Base-by-base conservation (phyloP, 1,140 invertebrate genomes). In the Portunus trituberculatus region DNA sequence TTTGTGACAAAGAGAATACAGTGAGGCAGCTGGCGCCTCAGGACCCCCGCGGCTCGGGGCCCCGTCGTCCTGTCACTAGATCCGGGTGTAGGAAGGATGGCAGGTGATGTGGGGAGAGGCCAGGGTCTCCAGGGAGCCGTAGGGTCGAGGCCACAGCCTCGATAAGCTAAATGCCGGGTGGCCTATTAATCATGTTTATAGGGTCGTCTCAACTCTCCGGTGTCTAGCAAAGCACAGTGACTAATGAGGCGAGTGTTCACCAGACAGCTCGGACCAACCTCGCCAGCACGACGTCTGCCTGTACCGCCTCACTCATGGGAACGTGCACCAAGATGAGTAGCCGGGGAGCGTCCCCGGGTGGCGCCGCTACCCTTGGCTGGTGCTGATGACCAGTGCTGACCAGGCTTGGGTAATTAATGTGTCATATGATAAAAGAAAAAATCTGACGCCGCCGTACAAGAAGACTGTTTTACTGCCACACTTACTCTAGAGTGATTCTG, bases 101-200 rank as follows among this genome's bases (percentile, higher is more conserved):
- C 28, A 48, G 28, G 52, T 29, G 52, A 48, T 91, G 89, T 14
- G 46, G 59, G 29, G 59, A 25, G 91, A 82, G 32, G 52, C 6
- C 14, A 76, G 90, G 45, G 67, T 76, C 67, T 76, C 67, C 67
- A 25, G 67, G 39, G 31, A 67, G 31, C 20, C 20, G 25, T 45
- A 83, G 31, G 59, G 25, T 67, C 39, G 39, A 82, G 39, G 52
- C 20, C 31, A 83, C 46, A 83, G 8, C 52, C 89, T 91, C 45
- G 46, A 91, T 91, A 52, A 91, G 89, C 45, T 48, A 91, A 91
- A 91, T 91, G 89, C 52, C 46, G 46, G 89, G 52, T 48, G 89
- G 28, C 89, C 89, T 91, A 91, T 91, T 91, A 91, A 52, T 91
- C 89, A 91, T 46, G 89, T 91, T 91, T 91, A 91, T 91, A 46